phyloP scores from a whole-genome alignment of 1,140 invertebrate genomes.

The Asobara japonica region DNA sequence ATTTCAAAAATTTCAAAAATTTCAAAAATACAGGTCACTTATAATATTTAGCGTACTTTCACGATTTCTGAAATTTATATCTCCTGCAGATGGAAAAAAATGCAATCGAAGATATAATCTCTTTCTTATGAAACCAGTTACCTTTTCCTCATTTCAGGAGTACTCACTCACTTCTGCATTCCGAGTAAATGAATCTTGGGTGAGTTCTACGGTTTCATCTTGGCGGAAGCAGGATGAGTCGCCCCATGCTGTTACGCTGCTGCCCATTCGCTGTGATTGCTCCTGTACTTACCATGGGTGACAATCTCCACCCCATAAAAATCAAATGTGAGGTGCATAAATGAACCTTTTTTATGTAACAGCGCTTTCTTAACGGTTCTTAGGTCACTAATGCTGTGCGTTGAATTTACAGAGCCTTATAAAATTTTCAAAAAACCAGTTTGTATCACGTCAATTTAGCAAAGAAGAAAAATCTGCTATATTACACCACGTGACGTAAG shows the following conservation, averaged over 20 bases:
- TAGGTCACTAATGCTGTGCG: neutral
- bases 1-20: too few relatives aligned
- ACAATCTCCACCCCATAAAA: neutral
- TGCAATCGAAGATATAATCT: neutral
- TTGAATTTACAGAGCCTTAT: too few relatives aligned
- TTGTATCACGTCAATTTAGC: too few relatives aligned
- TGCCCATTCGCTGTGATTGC: slow-evolving; percentile 10
- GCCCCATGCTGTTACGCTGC: neutral
- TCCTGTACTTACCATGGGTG: slow-evolving; percentile 2
- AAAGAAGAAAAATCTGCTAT: too few relatives aligned
- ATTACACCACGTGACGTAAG: too few relatives aligned
- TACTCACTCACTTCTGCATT: neutral
- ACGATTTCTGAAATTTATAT: neutral
- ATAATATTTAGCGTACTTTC: too few relatives aligned
- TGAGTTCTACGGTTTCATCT: neutral
- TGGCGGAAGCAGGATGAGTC: slow-evolving; percentile 3
- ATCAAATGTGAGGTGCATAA: neutral
- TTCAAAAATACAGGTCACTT: too few relatives aligned
- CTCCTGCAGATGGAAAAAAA: neutral
- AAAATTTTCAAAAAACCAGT: too few relatives aligned
- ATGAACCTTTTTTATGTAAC: slow-evolving; percentile 2
- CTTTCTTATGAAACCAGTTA: neutral
- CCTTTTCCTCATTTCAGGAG: slow-evolving; percentile 5
- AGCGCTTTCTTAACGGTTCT: neutral
- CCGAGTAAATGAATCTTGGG: slow-evolving; percentile 20